Conservation (phyloP, 2,113 vertebrate species). For the Pseudorectes ferrugineus region DNA sequence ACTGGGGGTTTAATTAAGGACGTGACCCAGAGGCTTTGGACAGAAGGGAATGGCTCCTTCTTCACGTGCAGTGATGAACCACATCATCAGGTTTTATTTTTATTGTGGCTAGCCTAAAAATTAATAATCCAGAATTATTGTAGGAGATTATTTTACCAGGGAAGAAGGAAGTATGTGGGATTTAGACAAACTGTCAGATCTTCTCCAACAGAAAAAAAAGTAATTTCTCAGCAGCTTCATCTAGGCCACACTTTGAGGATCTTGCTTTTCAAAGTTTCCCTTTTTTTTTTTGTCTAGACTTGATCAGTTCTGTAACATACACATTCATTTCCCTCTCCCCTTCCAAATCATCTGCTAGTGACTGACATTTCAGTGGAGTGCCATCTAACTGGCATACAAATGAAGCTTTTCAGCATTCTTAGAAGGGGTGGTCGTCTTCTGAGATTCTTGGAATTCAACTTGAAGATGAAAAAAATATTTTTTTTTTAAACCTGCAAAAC, state of each 20-base stretch:
- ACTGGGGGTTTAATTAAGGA: neutral
- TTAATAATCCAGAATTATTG: neutral
- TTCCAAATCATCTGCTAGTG: constrained; percentile 28
- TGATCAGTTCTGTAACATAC: neutral
- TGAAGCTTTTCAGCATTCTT: constrained; percentile 30
- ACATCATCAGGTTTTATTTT: neutral
- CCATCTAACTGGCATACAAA: constrained; percentile 33
- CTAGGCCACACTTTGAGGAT: neutral
- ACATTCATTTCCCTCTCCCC: neutral
- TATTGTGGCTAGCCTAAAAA: neutral
- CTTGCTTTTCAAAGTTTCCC: neutral
- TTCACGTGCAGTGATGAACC: neutral
- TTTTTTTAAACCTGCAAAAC: constrained; percentile 35
- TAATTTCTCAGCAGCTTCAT: neutral
- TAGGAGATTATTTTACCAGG: neutral
- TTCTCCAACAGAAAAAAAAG: neutral
- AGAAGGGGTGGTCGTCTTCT: constrained; percentile 18
- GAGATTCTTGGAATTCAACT: constrained; percentile 53
- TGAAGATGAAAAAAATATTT: neutral
- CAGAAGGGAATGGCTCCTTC: neutral
- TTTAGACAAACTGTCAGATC: neutral
- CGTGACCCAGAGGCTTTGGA: neutral
- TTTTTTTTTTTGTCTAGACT: neutral
- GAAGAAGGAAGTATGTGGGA: neutral
- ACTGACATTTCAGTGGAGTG: constrained; percentile 38